Percentiles rank a stretch among this genome's conserved stretches.
Conservation (phyloP, 2,888 invertebrate genomes). For the Brenthis ino region DNA sequence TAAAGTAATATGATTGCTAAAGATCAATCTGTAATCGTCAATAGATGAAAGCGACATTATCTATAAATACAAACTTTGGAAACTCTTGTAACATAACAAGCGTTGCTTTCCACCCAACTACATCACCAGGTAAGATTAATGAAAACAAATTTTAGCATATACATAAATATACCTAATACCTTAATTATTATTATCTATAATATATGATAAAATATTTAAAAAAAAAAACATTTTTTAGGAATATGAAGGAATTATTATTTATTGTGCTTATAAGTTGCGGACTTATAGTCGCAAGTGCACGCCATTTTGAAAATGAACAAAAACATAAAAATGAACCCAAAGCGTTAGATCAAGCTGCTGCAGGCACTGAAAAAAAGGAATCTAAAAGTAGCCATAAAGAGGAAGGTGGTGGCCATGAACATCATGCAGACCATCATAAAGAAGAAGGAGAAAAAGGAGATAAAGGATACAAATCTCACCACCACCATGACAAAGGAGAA, state of each 20-base stretch:
- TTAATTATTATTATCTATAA: neutral
- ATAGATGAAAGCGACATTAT: slow-evolving; percentile 74
- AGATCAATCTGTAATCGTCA: slow-evolving; percentile 73
- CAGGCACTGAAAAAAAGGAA: slow-evolving; percentile 77
- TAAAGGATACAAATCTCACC: slow-evolving; percentile 89
- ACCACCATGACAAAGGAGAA: slow-evolving; percentile 90
- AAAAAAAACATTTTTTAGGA: slow-evolving; percentile 40
- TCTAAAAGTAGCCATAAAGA: slow-evolving; percentile 80
- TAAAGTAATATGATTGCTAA: slow-evolving; percentile 74
- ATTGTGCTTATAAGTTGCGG: slow-evolving; percentile 59
- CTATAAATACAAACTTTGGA: slow-evolving; percentile 75
- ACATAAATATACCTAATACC: slow-evolving; percentile 17
- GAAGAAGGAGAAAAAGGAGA: slow-evolving; percentile 89
- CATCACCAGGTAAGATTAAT: slow-evolving; percentile 53
- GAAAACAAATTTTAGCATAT: neutral
- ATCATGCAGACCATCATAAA: slow-evolving; percentile 86
- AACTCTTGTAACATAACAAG: slow-evolving; percentile 67
- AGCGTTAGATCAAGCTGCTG: slow-evolving; percentile 69
- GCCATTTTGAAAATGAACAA: slow-evolving; percentile 60
- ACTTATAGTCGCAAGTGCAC: slow-evolving; percentile 54
- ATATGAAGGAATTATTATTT: slow-evolving; percentile 64
- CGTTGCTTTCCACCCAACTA: slow-evolving; percentile 55
- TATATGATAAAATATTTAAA: neutral
- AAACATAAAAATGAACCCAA: slow-evolving; percentile 36
- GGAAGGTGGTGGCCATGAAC: slow-evolving; percentile 86